A percentile compares a stretch with the other conserved stretches of the same genome.
Evolutionary conservation across 2,113 vertebrate species (phyloP).

Genomic region (Misgurnus mizolepis): DNA sequence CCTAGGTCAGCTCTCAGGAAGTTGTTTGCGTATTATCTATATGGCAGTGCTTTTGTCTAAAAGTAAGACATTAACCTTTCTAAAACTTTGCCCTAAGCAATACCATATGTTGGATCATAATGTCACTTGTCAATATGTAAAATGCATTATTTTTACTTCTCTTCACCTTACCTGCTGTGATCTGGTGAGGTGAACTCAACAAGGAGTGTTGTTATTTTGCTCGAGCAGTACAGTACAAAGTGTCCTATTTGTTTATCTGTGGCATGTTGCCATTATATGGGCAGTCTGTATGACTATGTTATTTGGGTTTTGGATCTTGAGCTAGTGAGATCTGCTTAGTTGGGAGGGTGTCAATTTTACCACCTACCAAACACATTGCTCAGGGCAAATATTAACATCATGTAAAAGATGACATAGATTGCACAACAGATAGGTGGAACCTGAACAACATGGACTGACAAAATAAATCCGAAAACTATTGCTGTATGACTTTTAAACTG

Average conservation of each 20-base stretch:
- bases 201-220: background rate
- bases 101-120: background rate
- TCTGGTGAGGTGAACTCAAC: background rate
- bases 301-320: background rate
- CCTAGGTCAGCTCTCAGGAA: background rate
- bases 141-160: background rate
- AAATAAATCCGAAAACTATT: background rate
- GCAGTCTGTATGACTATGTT: background rate
- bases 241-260: constrained; percentile 21
- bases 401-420: background rate
- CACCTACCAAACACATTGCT: background rate
- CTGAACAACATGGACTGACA: background rate
- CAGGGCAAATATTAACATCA: constrained; percentile 4
- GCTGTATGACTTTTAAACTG: background rate
- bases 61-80: background rate
- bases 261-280: constrained; percentile 17
- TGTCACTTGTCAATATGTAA: background rate
- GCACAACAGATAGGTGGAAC: background rate
- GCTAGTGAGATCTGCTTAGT: background rate
- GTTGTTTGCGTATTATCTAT: background rate
- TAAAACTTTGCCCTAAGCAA: background rate
- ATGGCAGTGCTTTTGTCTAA: background rate
- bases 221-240: background rate
- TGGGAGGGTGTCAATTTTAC: background rate
- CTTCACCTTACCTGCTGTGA: background rate